phyloP scores from a whole-genome alignment of 1,140 invertebrate species.

The Bacillus rossius region DNA sequence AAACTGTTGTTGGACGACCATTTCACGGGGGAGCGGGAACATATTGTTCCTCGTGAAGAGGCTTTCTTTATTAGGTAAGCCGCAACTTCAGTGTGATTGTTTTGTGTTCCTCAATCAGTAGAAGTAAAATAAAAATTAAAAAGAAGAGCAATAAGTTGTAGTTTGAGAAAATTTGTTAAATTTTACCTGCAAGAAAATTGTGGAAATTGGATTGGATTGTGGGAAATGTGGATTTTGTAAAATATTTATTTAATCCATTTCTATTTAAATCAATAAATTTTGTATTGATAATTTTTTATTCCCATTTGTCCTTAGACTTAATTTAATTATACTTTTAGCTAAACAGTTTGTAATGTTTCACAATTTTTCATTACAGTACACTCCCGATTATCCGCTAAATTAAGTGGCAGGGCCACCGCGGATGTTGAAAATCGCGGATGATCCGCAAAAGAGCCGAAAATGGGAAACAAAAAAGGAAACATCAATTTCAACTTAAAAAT shows the following conservation, averaged over 20 bases:
- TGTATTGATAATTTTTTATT: too few species aligned
- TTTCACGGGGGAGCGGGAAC: constrained; percentile 57
- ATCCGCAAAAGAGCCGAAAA: too few species aligned
- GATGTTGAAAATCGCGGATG: too few species aligned
- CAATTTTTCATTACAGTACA: too few species aligned
- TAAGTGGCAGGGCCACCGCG: too few species aligned
- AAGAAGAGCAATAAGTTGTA: not conserved
- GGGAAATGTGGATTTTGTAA: not conserved
- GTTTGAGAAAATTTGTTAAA: not conserved
- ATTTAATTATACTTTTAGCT: too few species aligned
- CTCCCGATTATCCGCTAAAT: too few species aligned
- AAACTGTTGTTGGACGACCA: constrained; percentile 82
- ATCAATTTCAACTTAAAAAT: too few species aligned
- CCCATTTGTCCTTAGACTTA: too few species aligned
- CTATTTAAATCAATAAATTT: too few species aligned
- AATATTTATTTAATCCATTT: not conserved
- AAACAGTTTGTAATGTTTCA: too few species aligned
- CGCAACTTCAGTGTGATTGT: constrained; percentile 45
- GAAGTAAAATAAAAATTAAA: constrained; percentile 6
- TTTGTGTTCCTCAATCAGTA: constrained; percentile 22
- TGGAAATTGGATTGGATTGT: not conserved
- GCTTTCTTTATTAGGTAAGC: constrained; percentile 10
- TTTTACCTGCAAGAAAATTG: not conserved
- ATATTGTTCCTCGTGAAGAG: constrained; percentile 37
- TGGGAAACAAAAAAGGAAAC: too few species aligned